These are phyloP conservation scores for Heteronetta atricapilla DNA, from an alignment of 2,113 vertebrate genomes.

Conservation along the genomic window DNA sequence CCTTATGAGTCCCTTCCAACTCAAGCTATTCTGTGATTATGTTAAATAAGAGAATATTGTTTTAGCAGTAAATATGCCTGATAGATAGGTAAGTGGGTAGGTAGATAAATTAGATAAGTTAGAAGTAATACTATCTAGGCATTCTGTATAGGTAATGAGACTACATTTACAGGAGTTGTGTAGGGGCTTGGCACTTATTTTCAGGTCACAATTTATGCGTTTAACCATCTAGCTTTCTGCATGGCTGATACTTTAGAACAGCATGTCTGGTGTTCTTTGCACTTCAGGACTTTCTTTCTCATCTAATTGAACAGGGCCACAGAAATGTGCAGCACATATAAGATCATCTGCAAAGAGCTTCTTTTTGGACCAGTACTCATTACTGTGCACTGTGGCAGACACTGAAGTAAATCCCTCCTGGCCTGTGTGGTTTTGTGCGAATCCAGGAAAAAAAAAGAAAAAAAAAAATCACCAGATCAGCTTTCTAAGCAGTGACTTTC, in stretches of 20 bases:
- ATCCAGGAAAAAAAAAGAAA: conserved; percentile 17
- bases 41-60: background rate
- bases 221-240: background rate
- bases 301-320: background rate
- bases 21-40: too few relatives aligned
- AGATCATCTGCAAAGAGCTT: background rate
- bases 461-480: conserved; percentile 29
- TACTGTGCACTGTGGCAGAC: background rate
- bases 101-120: background rate
- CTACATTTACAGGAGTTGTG: background rate
- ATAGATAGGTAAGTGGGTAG: too few relatives aligned
- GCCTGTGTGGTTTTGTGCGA: conserved; percentile 6
- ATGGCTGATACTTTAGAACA: background rate
- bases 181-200: background rate
- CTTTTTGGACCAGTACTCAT: background rate
- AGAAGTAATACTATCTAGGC: background rate
- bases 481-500: conserved; percentile 59
- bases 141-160: background rate
- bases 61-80: background rate
- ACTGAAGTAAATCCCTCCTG: conserved; percentile 42
- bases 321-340: background rate
- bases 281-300: background rate
- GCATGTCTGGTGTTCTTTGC: background rate
- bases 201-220: background rate
- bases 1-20: too few relatives aligned